Percentiles rank a stretch among this genome's conserved stretches.
Conservation (phyloP, 2,888 invertebrate species). For the Philereme transversata region DNA sequence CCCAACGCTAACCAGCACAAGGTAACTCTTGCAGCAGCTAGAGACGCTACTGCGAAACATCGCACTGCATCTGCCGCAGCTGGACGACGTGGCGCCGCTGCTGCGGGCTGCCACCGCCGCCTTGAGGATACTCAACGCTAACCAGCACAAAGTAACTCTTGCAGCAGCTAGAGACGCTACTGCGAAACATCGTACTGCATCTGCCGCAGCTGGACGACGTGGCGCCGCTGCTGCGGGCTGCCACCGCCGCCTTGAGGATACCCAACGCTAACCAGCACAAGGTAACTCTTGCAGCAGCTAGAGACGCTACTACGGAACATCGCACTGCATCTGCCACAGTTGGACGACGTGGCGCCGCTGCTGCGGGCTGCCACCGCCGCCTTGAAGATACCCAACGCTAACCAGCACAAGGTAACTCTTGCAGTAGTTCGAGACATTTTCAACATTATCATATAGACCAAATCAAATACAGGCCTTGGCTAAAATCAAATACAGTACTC, state of each 20-base stretch:
- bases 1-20: conserved; percentile 92
- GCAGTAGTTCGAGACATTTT: no score
- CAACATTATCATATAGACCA: no score
- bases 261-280: conserved; percentile 92
- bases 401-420: conserved; percentile 87
- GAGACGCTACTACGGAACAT: conserved; percentile 94
- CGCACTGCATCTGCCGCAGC: conserved; percentile 94
- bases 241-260: conserved; percentile 91
- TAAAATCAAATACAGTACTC: no score
- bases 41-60: conserved; percentile 90
- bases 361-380: conserved; percentile 51
- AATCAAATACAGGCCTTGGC: no score
- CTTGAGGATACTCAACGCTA: conserved; percentile 93
- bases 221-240: conserved; percentile 88
- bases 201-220: conserved; percentile 90
- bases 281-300: conserved; percentile 87
- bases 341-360: no score
- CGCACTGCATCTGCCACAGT: conserved; percentile 86
- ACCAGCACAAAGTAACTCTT: conserved; percentile 89
- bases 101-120: conserved; percentile 91
- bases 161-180: conserved; percentile 88
- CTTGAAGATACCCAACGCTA: conserved; percentile 93
- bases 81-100: conserved; percentile 88
- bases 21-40: conserved; percentile 89
- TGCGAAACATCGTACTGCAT: conserved; percentile 93